Evolutionary conservation across 2,797 vertebrate species (phyloP).

Genomic region (Chaenodraco wilsoni): DNA sequence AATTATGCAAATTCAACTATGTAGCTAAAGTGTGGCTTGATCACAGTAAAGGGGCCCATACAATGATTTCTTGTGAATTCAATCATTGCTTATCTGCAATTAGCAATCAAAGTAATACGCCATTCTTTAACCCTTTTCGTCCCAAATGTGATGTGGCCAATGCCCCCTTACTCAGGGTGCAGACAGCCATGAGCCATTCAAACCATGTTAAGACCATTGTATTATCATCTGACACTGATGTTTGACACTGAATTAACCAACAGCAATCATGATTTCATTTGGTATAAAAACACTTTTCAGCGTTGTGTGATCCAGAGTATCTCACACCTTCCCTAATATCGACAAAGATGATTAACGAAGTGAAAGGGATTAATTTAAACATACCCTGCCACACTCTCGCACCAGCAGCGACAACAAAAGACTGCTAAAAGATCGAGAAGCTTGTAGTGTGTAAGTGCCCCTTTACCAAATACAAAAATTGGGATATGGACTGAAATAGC

Average conservation of each 20-base stretch:
- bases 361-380: neutral
- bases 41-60: too few relatives aligned
- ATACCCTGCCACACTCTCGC: neutral
- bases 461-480: slow-evolving; percentile 2
- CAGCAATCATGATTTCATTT: neutral
- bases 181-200: slow-evolving; percentile 1
- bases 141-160: slow-evolving; percentile 14
- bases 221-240: slow-evolving; percentile 8
- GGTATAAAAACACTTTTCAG: neutral
- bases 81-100: neutral
- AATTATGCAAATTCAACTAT: neutral
- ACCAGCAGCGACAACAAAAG: neutral
- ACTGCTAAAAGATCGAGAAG: neutral
- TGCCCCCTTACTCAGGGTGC: slow-evolving; percentile 2
- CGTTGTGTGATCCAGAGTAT: neutral
- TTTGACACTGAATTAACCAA: neutral
- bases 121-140: neutral
- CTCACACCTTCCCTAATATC: neutral
- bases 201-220: slow-evolving; percentile 5
- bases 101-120: neutral
- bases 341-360: neutral
- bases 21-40: neutral
- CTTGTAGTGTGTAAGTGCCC: neutral
- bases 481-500: neutral
- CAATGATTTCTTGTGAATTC: slow-evolving; percentile 7